These are phyloP conservation scores for Aotus griseimembra DNA, from an alignment of 2,797 vertebrate species.

Conservation along the genomic window DNA sequence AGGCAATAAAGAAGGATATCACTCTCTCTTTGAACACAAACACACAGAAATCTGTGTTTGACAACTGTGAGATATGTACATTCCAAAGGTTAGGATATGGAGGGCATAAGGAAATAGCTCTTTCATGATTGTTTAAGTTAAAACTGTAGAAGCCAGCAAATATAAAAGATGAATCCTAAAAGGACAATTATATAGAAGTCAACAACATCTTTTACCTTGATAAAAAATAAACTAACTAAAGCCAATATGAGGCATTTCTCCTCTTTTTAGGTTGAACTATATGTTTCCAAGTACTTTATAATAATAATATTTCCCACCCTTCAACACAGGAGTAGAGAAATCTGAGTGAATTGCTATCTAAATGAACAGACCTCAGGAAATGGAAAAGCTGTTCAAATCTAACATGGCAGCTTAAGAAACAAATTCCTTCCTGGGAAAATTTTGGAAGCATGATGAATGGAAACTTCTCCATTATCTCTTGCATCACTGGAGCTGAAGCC, in stretches of 20 bases:
- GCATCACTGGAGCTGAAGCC: background rate
- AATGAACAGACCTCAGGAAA: constrained; percentile 47
- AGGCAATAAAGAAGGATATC: background rate
- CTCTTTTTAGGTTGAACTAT: background rate
- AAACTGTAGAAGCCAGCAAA: background rate
- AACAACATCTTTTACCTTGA: background rate
- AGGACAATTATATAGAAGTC: background rate
- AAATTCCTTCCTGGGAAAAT: constrained; percentile 23
- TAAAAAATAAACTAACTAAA: constrained; percentile 21
- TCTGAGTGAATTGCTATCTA: constrained; percentile 40
- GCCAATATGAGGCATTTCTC: background rate
- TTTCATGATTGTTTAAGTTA: constrained; percentile 18
- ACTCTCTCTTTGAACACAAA: constrained; percentile 16
- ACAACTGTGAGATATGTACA: background rate
- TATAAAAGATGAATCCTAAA: constrained; percentile 34
- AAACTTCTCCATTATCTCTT: background rate
- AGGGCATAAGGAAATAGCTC: background rate
- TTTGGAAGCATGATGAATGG: constrained; percentile 10
- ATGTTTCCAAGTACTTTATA: background rate
- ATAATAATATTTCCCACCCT: background rate
- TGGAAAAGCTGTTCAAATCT: constrained; percentile 44
- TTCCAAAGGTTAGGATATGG: background rate
- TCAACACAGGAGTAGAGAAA: background rate
- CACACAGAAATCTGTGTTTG: background rate
- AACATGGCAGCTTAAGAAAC: background rate